Base-by-base conservation (phyloP, 2,113 vertebrate species). In the Pao palembangensis region DNA sequence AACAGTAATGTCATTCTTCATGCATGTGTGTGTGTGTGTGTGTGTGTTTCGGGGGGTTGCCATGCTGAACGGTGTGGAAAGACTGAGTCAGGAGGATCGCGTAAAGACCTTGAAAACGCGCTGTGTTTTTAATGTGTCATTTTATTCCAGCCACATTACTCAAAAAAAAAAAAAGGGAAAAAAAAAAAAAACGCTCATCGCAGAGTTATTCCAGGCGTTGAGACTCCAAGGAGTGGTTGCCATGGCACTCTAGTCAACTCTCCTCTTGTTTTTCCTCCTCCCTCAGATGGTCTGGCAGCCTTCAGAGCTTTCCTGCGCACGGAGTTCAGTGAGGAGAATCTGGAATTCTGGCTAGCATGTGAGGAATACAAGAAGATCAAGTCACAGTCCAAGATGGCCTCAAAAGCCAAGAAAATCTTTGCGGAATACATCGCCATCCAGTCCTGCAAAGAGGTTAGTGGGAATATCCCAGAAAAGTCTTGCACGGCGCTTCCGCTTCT, bases 291-390 rank as follows among this genome's bases (percentile, higher is more conserved):
- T 0, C 90, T 98, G 62, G 95, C 95, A 46, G 94, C 96, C 28
- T 99, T 99, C 89, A 90, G 95, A 78, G 94, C 95, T 61, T 99
- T 99, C 85, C 90, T 99, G 67, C 94, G 94, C 81, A 98, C 97
- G 0, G 97, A 99, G 84, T 99, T 99, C 85, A 99, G 96, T 0
- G 95, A 99, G 75, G 97, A 99, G 87, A 99, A 99, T 88, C 90
- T 99, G 86, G 96, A 99, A 78, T 99, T 99, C 91, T 99, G 96
- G 96, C 85, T 99, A 75, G 95, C 95, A 0, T 99, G 97, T 0
- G 97, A 99, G 87, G 97, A 99, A 75, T 99, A 96, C 92, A 96
- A 93, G 89, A 98, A 98, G 84, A 89, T 95, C 85, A 98, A 98
- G 79, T 98, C 96, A 0, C 94, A 96, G 85, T 96, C 96, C 73